These are phyloP conservation scores for Parazoanthus atlanticus DNA, from an alignment of 92 coral and sea anemone species.

Conservation along the genomic window DNA sequence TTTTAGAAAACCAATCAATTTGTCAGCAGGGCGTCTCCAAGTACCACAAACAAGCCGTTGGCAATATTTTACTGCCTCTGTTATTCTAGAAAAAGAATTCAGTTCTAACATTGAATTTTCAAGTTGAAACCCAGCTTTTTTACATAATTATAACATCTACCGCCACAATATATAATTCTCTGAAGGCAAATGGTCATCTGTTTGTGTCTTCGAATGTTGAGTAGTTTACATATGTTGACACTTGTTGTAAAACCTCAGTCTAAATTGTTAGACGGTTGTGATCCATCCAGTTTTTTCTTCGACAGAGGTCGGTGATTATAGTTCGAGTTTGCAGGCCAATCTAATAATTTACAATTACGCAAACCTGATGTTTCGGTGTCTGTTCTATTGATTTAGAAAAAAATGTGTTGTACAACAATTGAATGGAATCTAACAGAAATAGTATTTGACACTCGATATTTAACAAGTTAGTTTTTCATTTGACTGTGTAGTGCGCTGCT, in stretches of 20 bases:
- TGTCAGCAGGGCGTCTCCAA: background rate
- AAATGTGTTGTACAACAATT: background rate
- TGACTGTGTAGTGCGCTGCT: background rate
- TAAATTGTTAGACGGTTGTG: no score
- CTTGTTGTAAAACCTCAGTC: background rate
- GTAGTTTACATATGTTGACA: no score
- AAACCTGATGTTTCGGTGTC: background rate
- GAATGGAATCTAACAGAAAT: background rate
- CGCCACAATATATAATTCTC: background rate
- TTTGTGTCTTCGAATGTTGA: background rate
- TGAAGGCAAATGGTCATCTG: background rate
- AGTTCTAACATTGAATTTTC: no score
- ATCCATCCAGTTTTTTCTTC: background rate
- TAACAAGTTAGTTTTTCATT: background rate
- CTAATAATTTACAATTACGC: background rate
- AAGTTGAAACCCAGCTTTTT: background rate
- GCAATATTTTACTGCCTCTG: background rate
- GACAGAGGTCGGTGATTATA: background rate
- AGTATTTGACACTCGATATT: background rate
- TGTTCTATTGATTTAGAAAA: background rate
- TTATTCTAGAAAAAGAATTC: no score
- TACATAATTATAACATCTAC: background rate
- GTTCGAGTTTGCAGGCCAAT: no score
- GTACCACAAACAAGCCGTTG: background rate
- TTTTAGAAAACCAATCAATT: background rate